Conservation (phyloP, 2,888 invertebrate species). For the Orchesellides sinensis region DNA sequence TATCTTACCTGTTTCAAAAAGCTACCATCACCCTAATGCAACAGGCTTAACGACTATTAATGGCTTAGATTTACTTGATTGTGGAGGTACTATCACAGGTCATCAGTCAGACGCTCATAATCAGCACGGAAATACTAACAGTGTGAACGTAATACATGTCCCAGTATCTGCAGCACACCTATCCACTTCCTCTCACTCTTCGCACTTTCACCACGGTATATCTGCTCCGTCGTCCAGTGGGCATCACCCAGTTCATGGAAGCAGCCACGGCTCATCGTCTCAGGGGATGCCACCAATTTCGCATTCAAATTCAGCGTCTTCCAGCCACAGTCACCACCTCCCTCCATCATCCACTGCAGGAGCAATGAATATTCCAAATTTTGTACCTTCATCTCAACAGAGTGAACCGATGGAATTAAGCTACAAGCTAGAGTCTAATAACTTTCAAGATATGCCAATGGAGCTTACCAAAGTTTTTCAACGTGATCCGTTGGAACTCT, state of each 20-base stretch:
- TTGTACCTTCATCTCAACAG: constrained; percentile 56
- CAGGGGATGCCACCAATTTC: not conserved
- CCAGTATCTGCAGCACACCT: constrained; percentile 26
- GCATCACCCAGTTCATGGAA: not conserved
- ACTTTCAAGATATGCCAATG: constrained; percentile 74
- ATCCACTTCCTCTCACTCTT: constrained; percentile 9
- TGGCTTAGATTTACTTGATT: constrained; percentile 43
- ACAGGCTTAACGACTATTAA: constrained; percentile 24
- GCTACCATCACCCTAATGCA: constrained; percentile 19
- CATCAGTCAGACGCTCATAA: constrained; percentile 25
- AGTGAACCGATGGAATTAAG: constrained; percentile 74
- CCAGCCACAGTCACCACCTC: not conserved
- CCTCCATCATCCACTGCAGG: constrained; percentile 7
- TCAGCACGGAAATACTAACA: constrained; percentile 20
- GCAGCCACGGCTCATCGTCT: not conserved
- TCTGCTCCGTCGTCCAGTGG: constrained; percentile 6
- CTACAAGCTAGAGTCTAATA: constrained; percentile 69
- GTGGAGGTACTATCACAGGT: constrained; percentile 19
- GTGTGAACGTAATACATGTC: constrained; percentile 12
- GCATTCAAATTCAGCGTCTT: not conserved
- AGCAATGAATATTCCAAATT: constrained; percentile 31
- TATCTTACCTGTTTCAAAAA: constrained; percentile 32
- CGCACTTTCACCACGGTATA: not conserved
- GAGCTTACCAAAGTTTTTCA: constrained; percentile 73
- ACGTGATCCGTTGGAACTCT: constrained; percentile 71